phyloP scores from a whole-genome alignment of 2,797 vertebrate genomes.

The Loriculus beryllinus region DNA sequence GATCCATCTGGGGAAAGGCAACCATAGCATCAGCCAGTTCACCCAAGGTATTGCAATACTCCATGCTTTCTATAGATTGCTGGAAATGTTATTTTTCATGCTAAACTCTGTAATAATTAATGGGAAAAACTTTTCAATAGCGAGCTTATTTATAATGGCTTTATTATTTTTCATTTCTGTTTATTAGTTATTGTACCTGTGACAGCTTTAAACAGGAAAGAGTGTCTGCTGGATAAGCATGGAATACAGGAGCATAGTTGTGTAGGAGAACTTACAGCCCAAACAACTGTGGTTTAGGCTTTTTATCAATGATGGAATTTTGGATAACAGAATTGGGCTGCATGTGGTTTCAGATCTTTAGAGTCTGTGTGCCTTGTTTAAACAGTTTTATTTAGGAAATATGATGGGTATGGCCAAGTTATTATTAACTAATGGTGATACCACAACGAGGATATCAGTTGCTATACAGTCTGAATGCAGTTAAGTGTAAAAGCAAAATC shows the following conservation, averaged over 20 bases:
- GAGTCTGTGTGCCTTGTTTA: not conserved
- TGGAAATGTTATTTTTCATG: not conserved
- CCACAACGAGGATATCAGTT: not conserved
- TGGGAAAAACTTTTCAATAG: not conserved
- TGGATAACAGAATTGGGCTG: not conserved
- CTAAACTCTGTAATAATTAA: not conserved
- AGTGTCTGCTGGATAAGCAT: not conserved
- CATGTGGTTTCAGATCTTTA: not conserved
- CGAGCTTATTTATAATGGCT: not conserved
- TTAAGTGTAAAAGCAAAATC: not conserved
- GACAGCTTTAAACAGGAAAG: not conserved
- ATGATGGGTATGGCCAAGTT: not conserved
- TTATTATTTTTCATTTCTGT: not conserved
- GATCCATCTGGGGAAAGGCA: conserved; percentile 89
- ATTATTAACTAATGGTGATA: conserved; percentile 10
- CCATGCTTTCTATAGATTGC: not conserved
- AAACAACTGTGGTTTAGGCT: not conserved
- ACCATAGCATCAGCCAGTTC: conserved; percentile 87
- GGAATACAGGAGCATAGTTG: not conserved
- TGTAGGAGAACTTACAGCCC: not conserved
- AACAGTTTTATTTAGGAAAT: conserved; percentile 19
- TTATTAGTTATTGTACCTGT: not conserved
- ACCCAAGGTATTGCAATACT: conserved; percentile 85
- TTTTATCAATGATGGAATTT: not conserved
- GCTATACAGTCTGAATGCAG: not conserved